Percentiles rank a stretch among this genome's conserved stretches.
phyloP scores from a whole-genome alignment of 2,888 invertebrate species.

The Seladonia tumulorum region DNA sequence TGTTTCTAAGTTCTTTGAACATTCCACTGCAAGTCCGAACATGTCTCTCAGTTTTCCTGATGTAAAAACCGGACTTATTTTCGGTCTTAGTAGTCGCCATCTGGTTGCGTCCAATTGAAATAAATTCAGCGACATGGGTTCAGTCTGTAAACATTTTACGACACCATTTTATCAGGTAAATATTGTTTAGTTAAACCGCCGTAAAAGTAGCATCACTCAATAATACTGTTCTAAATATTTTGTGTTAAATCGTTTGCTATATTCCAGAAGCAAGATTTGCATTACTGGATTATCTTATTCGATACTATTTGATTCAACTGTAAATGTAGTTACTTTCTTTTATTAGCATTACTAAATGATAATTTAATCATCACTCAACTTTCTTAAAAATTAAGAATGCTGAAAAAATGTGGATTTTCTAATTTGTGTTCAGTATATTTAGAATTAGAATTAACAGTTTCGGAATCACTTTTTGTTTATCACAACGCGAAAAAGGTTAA shows the following conservation, averaged over 20 bases:
- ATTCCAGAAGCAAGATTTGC: no score
- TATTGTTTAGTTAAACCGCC: constrained; percentile 20
- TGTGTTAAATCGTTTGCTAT: neutral
- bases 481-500: no score
- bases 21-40: constrained; percentile 82
- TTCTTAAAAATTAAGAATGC: neutral
- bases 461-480: no score
- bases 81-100: constrained; percentile 84
- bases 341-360: neutral
- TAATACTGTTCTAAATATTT: neutral
- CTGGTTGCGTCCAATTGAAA: constrained; percentile 80
- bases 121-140: constrained; percentile 82
- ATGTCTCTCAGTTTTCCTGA: constrained; percentile 85
- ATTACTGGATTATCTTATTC: no score
- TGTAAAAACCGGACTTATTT: constrained; percentile 84
- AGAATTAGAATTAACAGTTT: no score
- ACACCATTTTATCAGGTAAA: neutral
- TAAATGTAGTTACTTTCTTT: neutral
- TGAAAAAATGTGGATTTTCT: no score
- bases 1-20: constrained; percentile 78
- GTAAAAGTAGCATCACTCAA: neutral
- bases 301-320: no score
- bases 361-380: neutral
- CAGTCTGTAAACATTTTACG: constrained; percentile 72
- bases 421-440: no score